Evolutionary conservation across 1,140 invertebrate species (phyloP).

Genomic region (Microplitis demolitor): DNA sequence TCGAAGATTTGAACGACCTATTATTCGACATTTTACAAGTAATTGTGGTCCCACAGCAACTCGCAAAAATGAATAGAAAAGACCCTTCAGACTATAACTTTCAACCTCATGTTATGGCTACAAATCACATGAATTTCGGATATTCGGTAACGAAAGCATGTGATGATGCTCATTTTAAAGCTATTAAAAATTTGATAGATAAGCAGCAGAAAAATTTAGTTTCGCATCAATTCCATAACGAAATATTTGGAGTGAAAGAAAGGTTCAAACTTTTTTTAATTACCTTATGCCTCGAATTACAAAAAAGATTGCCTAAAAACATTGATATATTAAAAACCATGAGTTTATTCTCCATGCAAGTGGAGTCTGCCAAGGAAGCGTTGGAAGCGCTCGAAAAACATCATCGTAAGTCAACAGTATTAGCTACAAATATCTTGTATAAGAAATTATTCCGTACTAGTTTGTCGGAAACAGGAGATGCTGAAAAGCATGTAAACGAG

Average conservation of each 20-base stretch:
- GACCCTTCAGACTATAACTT: constrained; percentile 8
- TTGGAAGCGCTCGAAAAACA: too few relatives aligned
- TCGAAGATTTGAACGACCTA: constrained; percentile 17
- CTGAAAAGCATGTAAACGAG: too few relatives aligned
- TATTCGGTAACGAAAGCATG: constrained; percentile 1
- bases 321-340: background rate
- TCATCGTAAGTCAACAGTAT: too few relatives aligned
- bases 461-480: too few relatives aligned
- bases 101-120: background rate
- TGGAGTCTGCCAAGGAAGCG: too few relatives aligned
- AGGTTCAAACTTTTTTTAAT: constrained; percentile 1
- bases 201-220: too few relatives aligned
- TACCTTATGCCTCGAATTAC: background rate
- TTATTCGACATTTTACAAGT: constrained; percentile 7
- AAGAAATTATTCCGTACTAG: too few relatives aligned
- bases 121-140: constrained; percentile 12
- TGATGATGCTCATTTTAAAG: too few relatives aligned
- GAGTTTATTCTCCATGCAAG: constrained; percentile 3
- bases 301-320: constrained; percentile 3
- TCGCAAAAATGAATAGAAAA: background rate
- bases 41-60: constrained; percentile 5
- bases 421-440: too few relatives aligned
- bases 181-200: too few relatives aligned
- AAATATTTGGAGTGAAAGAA: constrained; percentile 5
- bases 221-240: background rate